Evolutionary conservation across 2,797 vertebrate species (phyloP), one percentile per base, ranked within the genome.

Genomic region (Scomberomorus guttatus): DNA sequence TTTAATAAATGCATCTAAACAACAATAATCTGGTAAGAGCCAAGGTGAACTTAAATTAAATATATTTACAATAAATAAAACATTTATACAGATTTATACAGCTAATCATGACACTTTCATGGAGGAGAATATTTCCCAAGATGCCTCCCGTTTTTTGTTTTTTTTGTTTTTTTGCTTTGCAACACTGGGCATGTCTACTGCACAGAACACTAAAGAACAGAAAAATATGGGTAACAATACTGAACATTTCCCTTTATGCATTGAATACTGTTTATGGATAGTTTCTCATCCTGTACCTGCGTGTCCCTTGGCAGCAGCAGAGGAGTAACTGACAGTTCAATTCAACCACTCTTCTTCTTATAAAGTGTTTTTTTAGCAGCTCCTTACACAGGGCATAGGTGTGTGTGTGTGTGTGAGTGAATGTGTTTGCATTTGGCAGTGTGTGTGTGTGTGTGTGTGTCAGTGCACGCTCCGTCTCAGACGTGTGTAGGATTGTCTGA

Each of bases 401-500:
- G 63, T 59, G 37, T 77, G 59, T 68, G 42, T 66, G 39, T 61
- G 37, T 63, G 29, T 63, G 48, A 12, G 27, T 55, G 17, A 37
- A 37, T 37, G 37, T 37, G 37, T 11, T 11, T 37, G 37, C 37
- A 3, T 37, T 37, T 37, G 37, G 37, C 37, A 37, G 34, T 77
- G 59, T 69, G 44, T 67, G 46, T 61, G 37, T 64, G 42, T 78
- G 52, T 59, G 37, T 32, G 25, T 29, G 39, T 44, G 29, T 69
- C 50, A 12, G 27, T 55, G 17, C 14, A 7, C 9, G 18, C 32
- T 76, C 10, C 6, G 51, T 65, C 72, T 96, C 92, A 99, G 93
- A 99, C 97, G 2, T 98, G 98, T 0, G 98, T 97, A 3, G 98
- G 98, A 90, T 95, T 97, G 92, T 99, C 98, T 86, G 97, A 95